phyloP scores from a whole-genome alignment of 1,140 invertebrate species.

The Apis florea region DNA sequence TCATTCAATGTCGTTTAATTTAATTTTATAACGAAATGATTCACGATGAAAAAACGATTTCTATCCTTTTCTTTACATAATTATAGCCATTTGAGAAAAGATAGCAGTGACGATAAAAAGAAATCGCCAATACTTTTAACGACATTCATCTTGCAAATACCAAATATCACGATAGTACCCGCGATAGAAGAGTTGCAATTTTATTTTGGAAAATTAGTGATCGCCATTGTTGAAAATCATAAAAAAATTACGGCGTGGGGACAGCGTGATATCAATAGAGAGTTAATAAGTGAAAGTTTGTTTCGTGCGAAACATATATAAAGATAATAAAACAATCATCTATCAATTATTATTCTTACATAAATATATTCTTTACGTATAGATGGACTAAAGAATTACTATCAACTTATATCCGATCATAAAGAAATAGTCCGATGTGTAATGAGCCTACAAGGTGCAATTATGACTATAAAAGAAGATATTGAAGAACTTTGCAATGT shows the following conservation, averaged over 20 bases:
- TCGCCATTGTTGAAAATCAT: conserved; percentile 83
- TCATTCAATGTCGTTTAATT: neutral
- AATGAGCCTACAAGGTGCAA: conserved; percentile 86
- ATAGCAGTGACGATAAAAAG: conserved; percentile 73
- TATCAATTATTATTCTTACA: too few relatives aligned
- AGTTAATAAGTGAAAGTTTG: neutral
- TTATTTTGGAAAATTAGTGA: conserved; percentile 85
- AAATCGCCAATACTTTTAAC: conserved; percentile 82
- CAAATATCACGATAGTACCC: conserved; percentile 82
- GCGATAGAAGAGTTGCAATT: conserved; percentile 87
- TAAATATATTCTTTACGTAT: too few relatives aligned
- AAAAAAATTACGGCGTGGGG: conserved; percentile 87
- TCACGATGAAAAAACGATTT: neutral
- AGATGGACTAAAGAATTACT: conserved; percentile 81
- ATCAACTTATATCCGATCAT: conserved; percentile 87
- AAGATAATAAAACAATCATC: neutral
- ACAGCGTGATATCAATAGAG: conserved; percentile 70
- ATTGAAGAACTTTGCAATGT: conserved; percentile 76
- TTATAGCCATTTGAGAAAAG: conserved; percentile 72
- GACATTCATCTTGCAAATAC: conserved; percentile 84
- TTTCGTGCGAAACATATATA: neutral
- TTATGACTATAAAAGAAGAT: conserved; percentile 84
- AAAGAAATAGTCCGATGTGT: conserved; percentile 88
- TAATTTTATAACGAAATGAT: neutral
- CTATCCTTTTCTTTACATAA: conserved; percentile 2